Evolutionary conservation across 2,113 vertebrate species (phyloP).

Genomic region (Xiphorhynchus elegans): DNA sequence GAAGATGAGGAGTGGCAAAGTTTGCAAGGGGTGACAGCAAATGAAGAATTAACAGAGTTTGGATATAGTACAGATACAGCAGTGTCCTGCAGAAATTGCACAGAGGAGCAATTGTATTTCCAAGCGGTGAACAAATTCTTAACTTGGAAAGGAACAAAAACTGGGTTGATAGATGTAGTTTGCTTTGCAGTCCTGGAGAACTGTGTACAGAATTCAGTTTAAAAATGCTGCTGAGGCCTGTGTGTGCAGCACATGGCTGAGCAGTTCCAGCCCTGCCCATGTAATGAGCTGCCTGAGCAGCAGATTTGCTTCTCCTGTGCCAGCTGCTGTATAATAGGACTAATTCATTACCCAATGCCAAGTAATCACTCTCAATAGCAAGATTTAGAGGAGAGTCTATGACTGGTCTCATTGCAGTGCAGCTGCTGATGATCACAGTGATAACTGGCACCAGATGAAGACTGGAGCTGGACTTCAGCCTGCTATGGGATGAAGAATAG

Average conservation of each 20-base stretch:
- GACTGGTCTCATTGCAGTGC: neutral
- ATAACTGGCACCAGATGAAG: neutral
- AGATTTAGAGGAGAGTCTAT: conserved; percentile 26
- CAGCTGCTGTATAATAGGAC: conserved; percentile 62
- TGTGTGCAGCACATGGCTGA: conserved; percentile 1
- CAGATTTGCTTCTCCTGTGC: conserved; percentile 44
- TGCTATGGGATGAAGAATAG: neutral
- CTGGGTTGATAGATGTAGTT: neutral
- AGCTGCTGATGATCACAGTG: neutral
- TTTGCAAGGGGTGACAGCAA: neutral
- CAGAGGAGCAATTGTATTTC: neutral
- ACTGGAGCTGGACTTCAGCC: neutral
- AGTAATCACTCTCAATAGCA: conserved; percentile 60
- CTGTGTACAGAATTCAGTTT: neutral
- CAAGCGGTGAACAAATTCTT: neutral
- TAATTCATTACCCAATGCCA: conserved; percentile 57
- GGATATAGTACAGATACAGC: neutral
- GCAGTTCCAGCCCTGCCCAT: conserved; percentile 15
- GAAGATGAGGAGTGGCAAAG: neutral
- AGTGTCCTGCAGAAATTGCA: neutral
- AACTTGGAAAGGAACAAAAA: neutral
- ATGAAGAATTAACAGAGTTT: neutral
- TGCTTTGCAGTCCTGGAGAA: neutral
- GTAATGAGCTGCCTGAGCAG: conserved; percentile 43
- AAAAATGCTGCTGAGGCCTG: conserved; percentile 16